Percentiles rank a stretch among this genome's conserved stretches.
Conservation (phyloP, 1,140 invertebrate species). For the Spodoptera frugiperda region DNA sequence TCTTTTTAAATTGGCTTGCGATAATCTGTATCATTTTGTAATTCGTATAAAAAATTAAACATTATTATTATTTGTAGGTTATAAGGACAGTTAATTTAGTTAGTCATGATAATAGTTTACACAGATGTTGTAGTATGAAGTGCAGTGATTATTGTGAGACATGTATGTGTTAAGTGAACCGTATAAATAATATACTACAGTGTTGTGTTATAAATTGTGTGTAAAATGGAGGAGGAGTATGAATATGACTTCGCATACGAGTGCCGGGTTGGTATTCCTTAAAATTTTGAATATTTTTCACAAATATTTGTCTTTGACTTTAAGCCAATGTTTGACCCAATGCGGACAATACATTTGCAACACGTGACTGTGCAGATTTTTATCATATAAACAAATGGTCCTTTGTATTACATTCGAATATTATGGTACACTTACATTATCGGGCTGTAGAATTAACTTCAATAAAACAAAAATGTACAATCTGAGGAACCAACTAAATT, state of each 20-base stretch:
- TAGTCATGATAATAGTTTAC: constrained; percentile 19
- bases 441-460: too few relatives aligned
- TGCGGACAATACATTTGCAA: constrained; percentile 5
- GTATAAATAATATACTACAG: constrained; percentile 59
- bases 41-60: background rate
- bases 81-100: constrained; percentile 55
- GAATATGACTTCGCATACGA: constrained; percentile 88
- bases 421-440: too few relatives aligned
- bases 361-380: constrained; percentile 36
- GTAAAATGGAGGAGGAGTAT: constrained; percentile 84
- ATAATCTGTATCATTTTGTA: constrained; percentile 22
- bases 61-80: constrained; percentile 20
- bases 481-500: too few relatives aligned
- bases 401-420: background rate
- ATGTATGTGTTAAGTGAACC: constrained; percentile 66
- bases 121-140: constrained; percentile 33
- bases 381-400: background rate
- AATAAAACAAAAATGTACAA: too few relatives aligned
- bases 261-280: constrained; percentile 86
- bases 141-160: constrained; percentile 55
- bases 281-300: constrained; percentile 38
- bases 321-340: constrained; percentile 29
- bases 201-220: constrained; percentile 67
- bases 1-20: constrained; percentile 41
- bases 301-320: constrained; percentile 15